Evolutionary conservation across 2,113 vertebrate species (phyloP), one percentile per base, ranked within the genome.

Genomic region (Corynorhinus townsendii): DNA sequence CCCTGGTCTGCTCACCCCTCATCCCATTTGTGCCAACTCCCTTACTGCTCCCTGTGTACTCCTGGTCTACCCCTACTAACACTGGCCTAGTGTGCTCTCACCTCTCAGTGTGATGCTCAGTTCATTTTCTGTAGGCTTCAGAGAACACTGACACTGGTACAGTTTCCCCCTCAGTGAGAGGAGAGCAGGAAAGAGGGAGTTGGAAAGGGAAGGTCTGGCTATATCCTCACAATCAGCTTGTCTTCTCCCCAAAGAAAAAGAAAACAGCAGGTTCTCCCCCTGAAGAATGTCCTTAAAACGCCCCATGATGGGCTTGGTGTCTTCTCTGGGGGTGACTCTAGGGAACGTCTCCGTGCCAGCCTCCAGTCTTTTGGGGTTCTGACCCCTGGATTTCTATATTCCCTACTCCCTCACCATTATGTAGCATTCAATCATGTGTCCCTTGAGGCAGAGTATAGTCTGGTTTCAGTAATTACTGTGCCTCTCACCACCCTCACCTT

Each of bases 241-340:
- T 45, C 86, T 94, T 73, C 43, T 89, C 86, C 83, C 73, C n/a
- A 75, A 83, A 91, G 94, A 54, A 45, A 94, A 82, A 83, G 1
- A 12, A 69, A 93, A 26, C 5, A 89, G 38, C 45, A 49, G 22
- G 1, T 17, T 17, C 3, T 68, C 43, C 77, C 95, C 43, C 83
- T 84, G 28, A 89, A 75, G 86, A 69, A 71, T 22, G 33, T 49
- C 11, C 71, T 43, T 17, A 68, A 66, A 43, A 38, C 20, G 19
- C 14, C 79, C 45, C 19, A 11, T 33, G 16, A 38, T 28, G 22
- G 26, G 3, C 33, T 33, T 80, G 30, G 1, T 66, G 43, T 89
- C 45, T 76, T 91, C 95, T 80, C 92, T 73, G 28, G 38, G 43
- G 26, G 0, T 91, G 40, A 72, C 45, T 77, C 45, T 64, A 40